Evolutionary conservation across 2,888 invertebrate species (phyloP), one percentile per base, ranked within the genome.

Genomic region (Chelonus formosanus): DNA sequence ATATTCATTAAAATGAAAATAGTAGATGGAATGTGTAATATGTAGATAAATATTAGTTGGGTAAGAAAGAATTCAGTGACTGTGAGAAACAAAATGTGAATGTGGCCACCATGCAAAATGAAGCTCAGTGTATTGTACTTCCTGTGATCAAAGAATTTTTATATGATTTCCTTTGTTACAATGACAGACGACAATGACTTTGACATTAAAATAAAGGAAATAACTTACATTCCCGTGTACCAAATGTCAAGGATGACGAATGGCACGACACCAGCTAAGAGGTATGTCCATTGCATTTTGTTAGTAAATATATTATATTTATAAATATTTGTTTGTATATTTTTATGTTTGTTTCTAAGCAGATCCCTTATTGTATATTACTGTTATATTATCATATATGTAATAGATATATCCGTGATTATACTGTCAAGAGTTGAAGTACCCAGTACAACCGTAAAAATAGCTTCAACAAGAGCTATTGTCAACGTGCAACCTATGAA

Each of bases 201-300:
- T 6, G 43, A 50, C 45, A 10, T 48, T 50, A 44, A 58, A 69
- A 53, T 67, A 59, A 54, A 64, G 54, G 65, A 62, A 54, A 70
- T 69, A 69, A 84, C 83, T 84, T 84, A 84, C 84, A 77, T 74
- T 80, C 79, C 78, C 60, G 74, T 77, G 75, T 78, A 81, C 81
- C 81, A 82, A 72, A 81, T 78, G 80, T 82, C 81, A 78, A 82
- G 73, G 71, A 73, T 69, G 78, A 74, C 65, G 78, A 80, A 74
- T 70, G 79, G 79, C 70, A 80, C 69, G 75, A 78, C 70, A 71
- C 77, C 75, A 72, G 76, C 76, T 80, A 80, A 78, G 67, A 80
- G 76, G 75, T 77, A 77, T 73, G 70, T 74, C 67, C 76, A 75
- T 77, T 71, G 74, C 82, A 78, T 74, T 64, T 75, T 76, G 74